These are phyloP conservation scores for Aporrectodea caliginosa DNA, from an alignment of 1,140 invertebrate genomes.

Conservation along the genomic window DNA sequence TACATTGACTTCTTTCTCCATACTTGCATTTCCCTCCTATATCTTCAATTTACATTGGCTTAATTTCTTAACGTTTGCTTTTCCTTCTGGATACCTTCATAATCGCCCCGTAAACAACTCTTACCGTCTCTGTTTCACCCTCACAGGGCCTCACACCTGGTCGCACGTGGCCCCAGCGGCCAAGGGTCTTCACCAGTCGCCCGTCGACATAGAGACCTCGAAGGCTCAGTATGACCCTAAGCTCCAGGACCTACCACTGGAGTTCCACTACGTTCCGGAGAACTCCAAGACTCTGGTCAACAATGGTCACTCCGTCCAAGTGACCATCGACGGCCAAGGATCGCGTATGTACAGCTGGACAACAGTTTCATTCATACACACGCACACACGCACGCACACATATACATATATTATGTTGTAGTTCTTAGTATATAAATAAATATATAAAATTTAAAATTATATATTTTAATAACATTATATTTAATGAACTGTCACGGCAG, in stretches of 20 bases:
- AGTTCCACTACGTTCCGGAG: conserved; percentile 15
- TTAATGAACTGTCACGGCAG: too few species aligned
- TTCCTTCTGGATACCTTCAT: background rate
- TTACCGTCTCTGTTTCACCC: background rate
- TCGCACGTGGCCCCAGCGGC: conserved; percentile 19
- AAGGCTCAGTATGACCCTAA: conserved; percentile 20
- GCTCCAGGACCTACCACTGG: conserved; percentile 19
- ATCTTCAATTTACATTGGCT: background rate
- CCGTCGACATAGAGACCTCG: conserved; percentile 35
- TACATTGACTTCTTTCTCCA: background rate
- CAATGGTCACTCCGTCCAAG: conserved; percentile 31
- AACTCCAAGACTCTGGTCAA: conserved; percentile 31
- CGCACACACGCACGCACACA: too few species aligned
- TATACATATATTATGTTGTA: too few species aligned
- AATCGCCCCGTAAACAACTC: too few species aligned
- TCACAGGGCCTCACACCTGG: conserved; percentile 28
- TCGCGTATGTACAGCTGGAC: conserved; percentile 23
- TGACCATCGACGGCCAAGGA: conserved; percentile 28
- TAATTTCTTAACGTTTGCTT: background rate
- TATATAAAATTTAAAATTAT: too few species aligned
- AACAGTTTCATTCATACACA: too few species aligned
- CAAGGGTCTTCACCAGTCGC: conserved; percentile 34
- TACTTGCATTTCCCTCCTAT: background rate
- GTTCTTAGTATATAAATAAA: too few species aligned
- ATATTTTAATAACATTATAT: too few species aligned